phyloP scores from a whole-genome alignment of 1,140 invertebrate genomes.

The Zaprionus kolodkinae region DNA sequence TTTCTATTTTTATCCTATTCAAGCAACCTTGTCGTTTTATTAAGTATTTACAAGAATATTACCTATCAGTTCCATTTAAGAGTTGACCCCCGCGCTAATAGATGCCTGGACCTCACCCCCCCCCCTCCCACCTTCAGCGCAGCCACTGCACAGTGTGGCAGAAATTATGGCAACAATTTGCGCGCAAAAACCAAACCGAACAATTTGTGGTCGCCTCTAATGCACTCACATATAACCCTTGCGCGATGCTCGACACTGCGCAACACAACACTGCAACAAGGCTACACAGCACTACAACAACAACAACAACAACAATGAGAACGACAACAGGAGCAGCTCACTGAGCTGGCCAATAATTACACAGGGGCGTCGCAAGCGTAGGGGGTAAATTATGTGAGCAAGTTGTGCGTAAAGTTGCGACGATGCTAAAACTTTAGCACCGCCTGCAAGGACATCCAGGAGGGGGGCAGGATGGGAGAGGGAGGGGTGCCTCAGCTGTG shows the following conservation, averaged over 20 bases:
- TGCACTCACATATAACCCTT: slow-evolving; percentile 76
- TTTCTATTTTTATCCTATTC: background rate
- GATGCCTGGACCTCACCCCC: background rate
- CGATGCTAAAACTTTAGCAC: slow-evolving; percentile 77
- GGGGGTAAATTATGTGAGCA: slow-evolving; percentile 72
- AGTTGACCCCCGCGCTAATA: background rate
- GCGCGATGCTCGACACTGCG: slow-evolving; percentile 9
- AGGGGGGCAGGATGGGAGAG: background rate
- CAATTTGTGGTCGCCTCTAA: slow-evolving; percentile 79
- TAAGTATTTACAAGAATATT: background rate
- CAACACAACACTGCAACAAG: background rate
- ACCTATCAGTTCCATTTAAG: background rate
- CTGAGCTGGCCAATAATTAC: slow-evolving; percentile 74
- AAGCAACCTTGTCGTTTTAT: background rate
- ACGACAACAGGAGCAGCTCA: slow-evolving; percentile 27
- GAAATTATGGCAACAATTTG: slow-evolving; percentile 79
- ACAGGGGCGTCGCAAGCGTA: slow-evolving; percentile 15
- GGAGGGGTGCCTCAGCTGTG: background rate
- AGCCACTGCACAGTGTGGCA: slow-evolving; percentile 2
- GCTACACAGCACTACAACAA: too few species aligned
- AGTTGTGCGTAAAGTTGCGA: slow-evolving; percentile 77
- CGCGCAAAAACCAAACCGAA: slow-evolving; percentile 71
- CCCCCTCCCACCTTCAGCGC: background rate
- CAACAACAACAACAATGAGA: background rate
- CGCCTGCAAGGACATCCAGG: slow-evolving; percentile 52